Conservation (phyloP, 2,888 invertebrate genomes). For the Callimorpha dominula region DNA sequence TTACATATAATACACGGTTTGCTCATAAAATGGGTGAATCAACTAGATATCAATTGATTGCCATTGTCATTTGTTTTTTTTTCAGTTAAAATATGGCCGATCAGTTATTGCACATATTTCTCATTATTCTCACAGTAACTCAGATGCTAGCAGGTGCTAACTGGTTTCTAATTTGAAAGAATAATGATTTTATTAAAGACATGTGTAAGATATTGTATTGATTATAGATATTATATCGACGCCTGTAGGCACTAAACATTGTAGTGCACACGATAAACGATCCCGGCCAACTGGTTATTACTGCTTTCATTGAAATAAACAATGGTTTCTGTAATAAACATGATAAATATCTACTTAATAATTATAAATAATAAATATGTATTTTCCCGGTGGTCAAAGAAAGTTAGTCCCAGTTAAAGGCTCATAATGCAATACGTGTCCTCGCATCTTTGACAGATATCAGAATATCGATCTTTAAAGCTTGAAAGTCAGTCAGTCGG, state of each 20-base stretch:
- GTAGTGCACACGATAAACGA: not conserved
- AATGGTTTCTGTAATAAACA: constrained; percentile 1
- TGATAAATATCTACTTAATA: not conserved
- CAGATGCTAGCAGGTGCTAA: not conserved
- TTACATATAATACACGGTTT: too few species aligned
- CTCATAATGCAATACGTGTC: too few species aligned
- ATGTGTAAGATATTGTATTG: not conserved
- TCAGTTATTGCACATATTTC: not conserved
- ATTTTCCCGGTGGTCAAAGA: not conserved
- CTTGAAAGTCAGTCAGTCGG: too few species aligned
- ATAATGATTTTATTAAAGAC: not conserved
- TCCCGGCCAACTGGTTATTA: constrained; percentile 2
- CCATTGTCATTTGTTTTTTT: not conserved
- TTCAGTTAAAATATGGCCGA: not conserved
- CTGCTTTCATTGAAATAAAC: constrained; percentile 11
- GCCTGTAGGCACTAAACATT: not conserved
- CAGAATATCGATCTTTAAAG: too few species aligned
- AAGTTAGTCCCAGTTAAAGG: not conserved
- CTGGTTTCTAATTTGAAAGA: not conserved
- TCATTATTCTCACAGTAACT: not conserved
- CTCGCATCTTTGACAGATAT: too few species aligned
- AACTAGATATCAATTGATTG: not conserved
- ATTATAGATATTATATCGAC: not conserved
- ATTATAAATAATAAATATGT: not conserved
- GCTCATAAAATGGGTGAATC: too few species aligned